These are phyloP conservation scores for Epiblema foenella DNA, from an alignment of 2,888 invertebrate species.

Conservation along the genomic window DNA sequence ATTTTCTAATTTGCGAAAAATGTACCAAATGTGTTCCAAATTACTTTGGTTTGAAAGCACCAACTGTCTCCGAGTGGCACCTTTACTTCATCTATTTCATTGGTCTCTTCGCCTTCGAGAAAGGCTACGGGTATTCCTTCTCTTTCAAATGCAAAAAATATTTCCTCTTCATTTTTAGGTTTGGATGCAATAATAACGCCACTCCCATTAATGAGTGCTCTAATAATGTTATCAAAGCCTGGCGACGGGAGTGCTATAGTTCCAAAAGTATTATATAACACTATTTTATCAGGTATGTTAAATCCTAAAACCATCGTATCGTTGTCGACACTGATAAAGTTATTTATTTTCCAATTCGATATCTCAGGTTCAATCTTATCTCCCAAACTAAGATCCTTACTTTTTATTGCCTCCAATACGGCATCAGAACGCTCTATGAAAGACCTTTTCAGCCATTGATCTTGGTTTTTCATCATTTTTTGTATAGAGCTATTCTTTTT, in stretches of 20 bases:
- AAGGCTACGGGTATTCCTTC: conserved; percentile 31
- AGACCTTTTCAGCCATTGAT: conserved; percentile 39
- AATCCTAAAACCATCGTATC: conserved; percentile 29
- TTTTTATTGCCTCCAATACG: conserved; percentile 26
- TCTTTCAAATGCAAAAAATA: conserved; percentile 25
- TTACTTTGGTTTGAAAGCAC: conserved; percentile 48
- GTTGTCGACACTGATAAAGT: conserved; percentile 28
- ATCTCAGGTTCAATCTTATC: conserved; percentile 49
- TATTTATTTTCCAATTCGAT: conserved; percentile 36
- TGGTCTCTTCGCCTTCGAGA: conserved; percentile 13
- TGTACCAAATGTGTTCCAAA: conserved; percentile 59
- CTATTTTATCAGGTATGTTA: conserved; percentile 36
- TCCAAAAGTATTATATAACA: conserved; percentile 38
- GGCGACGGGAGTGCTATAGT: conserved; percentile 36
- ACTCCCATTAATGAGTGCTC: conserved; percentile 40
- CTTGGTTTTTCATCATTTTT: conserved; percentile 24
- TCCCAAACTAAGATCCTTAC: conserved; percentile 42
- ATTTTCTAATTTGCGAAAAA: conserved; percentile 58
- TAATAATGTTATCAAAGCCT: conserved; percentile 39
- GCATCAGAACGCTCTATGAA: conserved; percentile 26
- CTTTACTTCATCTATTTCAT: neutral
- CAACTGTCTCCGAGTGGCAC: conserved; percentile 41
- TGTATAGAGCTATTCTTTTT: conserved; percentile 11
- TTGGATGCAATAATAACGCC: conserved; percentile 33
- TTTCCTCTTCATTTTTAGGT: conserved; percentile 36